Percentiles rank a stretch among this genome's conserved stretches.
Conservation (phyloP, 2,797 vertebrate species). For the Schizopygopsis malacanthus region DNA sequence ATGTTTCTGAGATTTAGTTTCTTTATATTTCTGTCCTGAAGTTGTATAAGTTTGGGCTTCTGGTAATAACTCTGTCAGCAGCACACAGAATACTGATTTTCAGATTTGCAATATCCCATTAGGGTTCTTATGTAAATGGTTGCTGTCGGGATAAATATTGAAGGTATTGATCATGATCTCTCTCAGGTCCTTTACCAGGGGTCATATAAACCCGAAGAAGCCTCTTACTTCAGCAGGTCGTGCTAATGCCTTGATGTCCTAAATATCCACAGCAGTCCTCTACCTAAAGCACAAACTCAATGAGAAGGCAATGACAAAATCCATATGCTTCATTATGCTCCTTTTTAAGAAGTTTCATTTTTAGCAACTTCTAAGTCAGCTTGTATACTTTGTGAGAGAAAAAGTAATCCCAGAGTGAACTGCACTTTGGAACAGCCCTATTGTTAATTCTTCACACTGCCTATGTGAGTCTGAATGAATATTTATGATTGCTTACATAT, state of each 20-base stretch:
- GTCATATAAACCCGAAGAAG: background rate
- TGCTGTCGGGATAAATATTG: background rate
- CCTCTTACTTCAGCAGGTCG: background rate
- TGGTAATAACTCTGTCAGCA: background rate
- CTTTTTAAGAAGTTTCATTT: background rate
- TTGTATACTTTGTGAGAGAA: background rate
- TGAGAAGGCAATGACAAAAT: background rate
- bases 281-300: background rate
- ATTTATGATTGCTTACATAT: slow-evolving; percentile 6
- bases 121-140: slow-evolving; percentile 28
- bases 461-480: background rate
- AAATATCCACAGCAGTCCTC: slow-evolving; percentile 15
- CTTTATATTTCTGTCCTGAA: background rate
- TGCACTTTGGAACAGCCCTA: background rate
- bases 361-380: background rate
- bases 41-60: background rate
- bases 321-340: background rate
- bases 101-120: slow-evolving; percentile 7
- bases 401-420: background rate
- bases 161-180: slow-evolving; percentile 33
- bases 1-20: too few species aligned
- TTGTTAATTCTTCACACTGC: background rate
- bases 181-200: slow-evolving; percentile 40
- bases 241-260: slow-evolving; percentile 10
- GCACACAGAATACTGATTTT: slow-evolving; percentile 9